Evolutionary conservation across 2,797 vertebrate genomes (phyloP).

Genomic region (Pangasius krempfi): DNA sequence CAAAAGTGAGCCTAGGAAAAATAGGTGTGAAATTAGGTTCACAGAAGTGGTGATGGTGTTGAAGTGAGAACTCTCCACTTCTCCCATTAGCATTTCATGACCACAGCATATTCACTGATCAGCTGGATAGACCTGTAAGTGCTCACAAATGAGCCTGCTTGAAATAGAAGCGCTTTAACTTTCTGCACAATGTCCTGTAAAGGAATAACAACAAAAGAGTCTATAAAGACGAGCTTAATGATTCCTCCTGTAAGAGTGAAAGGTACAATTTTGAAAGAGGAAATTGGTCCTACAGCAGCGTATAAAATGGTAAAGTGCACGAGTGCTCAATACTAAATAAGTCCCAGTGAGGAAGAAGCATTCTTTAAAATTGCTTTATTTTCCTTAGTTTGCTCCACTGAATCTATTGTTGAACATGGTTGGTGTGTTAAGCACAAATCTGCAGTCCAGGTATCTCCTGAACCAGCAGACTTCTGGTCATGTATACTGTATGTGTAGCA

Average conservation of each 20-base stretch:
- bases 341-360: not conserved
- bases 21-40: slow-evolving; percentile 22
- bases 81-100: slow-evolving; percentile 11
- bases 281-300: slow-evolving; percentile 17
- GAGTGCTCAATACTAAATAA: slow-evolving; percentile 21
- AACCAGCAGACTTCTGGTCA: not conserved
- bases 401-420: not conserved
- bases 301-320: slow-evolving; percentile 16
- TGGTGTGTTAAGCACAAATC: not conserved
- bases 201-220: slow-evolving; percentile 19
- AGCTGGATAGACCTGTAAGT: slow-evolving; percentile 5
- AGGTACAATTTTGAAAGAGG: not conserved
- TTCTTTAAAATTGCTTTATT: slow-evolving; percentile 10
- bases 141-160: slow-evolving; percentile 21
- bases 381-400: not conserved
- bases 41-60: not conserved
- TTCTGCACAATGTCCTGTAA: not conserved
- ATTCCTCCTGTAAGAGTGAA: not conserved
- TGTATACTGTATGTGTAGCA: not conserved
- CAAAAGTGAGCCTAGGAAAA: not conserved
- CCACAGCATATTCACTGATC: slow-evolving; percentile 1
- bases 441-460: no score
- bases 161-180: slow-evolving; percentile 10
- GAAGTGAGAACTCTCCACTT: not conserved
- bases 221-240: slow-evolving; percentile 17